phyloP scores from a whole-genome alignment of 2,888 invertebrate genomes.

The Anarsia innoxiella region DNA sequence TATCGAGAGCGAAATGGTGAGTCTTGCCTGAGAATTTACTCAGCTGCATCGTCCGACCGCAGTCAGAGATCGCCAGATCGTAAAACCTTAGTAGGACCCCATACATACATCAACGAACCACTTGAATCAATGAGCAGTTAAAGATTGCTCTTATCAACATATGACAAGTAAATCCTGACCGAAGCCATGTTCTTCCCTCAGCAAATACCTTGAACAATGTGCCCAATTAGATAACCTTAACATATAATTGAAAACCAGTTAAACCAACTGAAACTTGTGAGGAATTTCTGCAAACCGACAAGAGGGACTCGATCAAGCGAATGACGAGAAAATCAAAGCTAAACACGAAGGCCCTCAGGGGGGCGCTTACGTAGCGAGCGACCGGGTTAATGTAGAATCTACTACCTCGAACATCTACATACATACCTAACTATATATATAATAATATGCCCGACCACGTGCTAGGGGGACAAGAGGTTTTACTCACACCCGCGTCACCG shows the following conservation, averaged over 20 bases:
- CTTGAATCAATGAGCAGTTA: too few relatives aligned
- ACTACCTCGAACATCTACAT: slow-evolving; percentile 7
- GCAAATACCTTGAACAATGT: too few relatives aligned
- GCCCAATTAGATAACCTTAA: background rate
- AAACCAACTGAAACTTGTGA: slow-evolving; percentile 12
- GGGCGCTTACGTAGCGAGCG: slow-evolving; percentile 11
- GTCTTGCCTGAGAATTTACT: slow-evolving; percentile 44
- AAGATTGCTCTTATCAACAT: too few relatives aligned
- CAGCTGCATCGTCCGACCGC: slow-evolving; percentile 26
- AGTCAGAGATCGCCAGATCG: slow-evolving; percentile 5
- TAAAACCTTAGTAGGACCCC: too few relatives aligned
- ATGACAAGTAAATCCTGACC: too few relatives aligned
- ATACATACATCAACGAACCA: background rate
- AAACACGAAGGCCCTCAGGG: slow-evolving; percentile 30
- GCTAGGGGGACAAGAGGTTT: slow-evolving; percentile 34
- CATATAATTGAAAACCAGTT: slow-evolving; percentile 15
- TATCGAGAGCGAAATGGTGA: slow-evolving; percentile 61
- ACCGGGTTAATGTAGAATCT: slow-evolving; percentile 6
- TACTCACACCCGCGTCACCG: slow-evolving; percentile 24
- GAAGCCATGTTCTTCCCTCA: too few relatives aligned
- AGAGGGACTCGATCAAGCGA: slow-evolving; percentile 23
- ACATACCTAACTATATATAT: slow-evolving; percentile 8
- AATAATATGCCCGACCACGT: slow-evolving; percentile 28
- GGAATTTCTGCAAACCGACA: slow-evolving; percentile 19
- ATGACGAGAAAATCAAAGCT: slow-evolving; percentile 35